Percentiles rank a stretch among this genome's conserved stretches.
phyloP scores from a whole-genome alignment of 2,797 vertebrate species.

The Coluber constrictor region DNA sequence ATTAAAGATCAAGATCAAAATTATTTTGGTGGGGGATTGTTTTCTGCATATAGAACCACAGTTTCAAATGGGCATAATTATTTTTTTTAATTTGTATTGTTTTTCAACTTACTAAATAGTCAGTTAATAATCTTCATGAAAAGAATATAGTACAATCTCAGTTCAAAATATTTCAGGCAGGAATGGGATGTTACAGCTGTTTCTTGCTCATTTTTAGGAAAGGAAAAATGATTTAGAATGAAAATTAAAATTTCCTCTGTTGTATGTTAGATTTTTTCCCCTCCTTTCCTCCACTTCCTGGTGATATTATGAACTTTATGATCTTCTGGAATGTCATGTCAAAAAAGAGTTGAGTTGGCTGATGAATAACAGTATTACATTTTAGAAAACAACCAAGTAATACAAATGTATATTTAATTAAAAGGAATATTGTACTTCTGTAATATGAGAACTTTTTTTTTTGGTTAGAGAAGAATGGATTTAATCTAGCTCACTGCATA shows the following conservation, averaged over 20 bases:
- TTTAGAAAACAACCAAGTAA: conserved; percentile 35
- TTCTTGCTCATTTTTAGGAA: conserved; percentile 32
- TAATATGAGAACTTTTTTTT: conserved; percentile 48
- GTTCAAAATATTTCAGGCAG: conserved; percentile 50
- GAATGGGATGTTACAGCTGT: conserved; percentile 54
- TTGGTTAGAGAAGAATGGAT: conserved; percentile 39
- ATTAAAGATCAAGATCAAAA: conserved; percentile 58
- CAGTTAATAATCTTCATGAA: conserved; percentile 53
- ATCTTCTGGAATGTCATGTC: neutral
- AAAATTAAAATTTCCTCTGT: conserved; percentile 55
- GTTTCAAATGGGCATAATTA: conserved; percentile 53
- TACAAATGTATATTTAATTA: conserved; percentile 24
- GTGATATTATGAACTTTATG: conserved; percentile 41
- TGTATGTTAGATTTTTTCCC: conserved; percentile 28
- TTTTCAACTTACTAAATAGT: conserved; percentile 53
- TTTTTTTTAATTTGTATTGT: conserved; percentile 64
- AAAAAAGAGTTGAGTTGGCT: neutral
- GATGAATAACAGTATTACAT: conserved; percentile 11
- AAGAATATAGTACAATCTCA: conserved; percentile 43
- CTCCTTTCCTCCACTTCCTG: conserved; percentile 35
- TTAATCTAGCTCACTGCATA: conserved; percentile 45
- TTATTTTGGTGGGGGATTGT: conserved; percentile 60
- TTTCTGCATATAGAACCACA: conserved; percentile 56
- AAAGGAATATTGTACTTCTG: neutral
- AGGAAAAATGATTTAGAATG: conserved; percentile 47